Conservation (phyloP, 2,797 vertebrate genomes). For the Sciaenops ocellatus region DNA sequence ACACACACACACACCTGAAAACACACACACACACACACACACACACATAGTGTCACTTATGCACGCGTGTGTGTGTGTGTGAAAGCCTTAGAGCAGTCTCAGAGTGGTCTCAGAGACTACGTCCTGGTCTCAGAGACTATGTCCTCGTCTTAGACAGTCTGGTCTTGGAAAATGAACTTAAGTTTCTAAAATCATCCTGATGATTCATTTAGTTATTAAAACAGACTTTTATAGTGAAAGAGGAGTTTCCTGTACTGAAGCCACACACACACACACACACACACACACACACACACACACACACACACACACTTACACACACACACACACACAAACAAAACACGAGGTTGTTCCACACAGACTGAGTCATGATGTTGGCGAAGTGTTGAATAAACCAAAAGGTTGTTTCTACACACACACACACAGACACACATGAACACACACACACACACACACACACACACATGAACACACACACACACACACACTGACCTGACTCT, state of each 20-base stretch:
- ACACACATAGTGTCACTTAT: neutral
- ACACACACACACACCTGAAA: constrained; percentile 2
- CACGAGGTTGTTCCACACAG: neutral
- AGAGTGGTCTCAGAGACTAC: too few species aligned
- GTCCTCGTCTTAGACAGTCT: too few species aligned
- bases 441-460: constrained; percentile 9
- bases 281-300: constrained; percentile 7
- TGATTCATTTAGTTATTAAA: neutral
- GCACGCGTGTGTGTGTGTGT: neutral
- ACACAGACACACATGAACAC: too few species aligned
- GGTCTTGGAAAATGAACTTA: neutral
- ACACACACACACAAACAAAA: neutral
- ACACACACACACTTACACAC: neutral
- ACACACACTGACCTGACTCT: constrained; percentile 90
- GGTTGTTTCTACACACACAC: neutral
- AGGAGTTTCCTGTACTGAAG: constrained; percentile 6
- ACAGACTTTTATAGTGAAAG: neutral
- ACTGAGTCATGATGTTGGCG: constrained; percentile 11
- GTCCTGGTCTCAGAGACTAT: too few species aligned
- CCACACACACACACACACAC: constrained; percentile 8
- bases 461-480: constrained; percentile 8
- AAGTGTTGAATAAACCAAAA: constrained; percentile 17
- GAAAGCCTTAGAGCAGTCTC: too few species aligned
- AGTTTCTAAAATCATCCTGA: neutral
- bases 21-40: constrained; percentile 17